These are phyloP conservation scores for Poecilia wingei DNA, from an alignment of 2,797 vertebrate genomes.

Conservation along the genomic window DNA sequence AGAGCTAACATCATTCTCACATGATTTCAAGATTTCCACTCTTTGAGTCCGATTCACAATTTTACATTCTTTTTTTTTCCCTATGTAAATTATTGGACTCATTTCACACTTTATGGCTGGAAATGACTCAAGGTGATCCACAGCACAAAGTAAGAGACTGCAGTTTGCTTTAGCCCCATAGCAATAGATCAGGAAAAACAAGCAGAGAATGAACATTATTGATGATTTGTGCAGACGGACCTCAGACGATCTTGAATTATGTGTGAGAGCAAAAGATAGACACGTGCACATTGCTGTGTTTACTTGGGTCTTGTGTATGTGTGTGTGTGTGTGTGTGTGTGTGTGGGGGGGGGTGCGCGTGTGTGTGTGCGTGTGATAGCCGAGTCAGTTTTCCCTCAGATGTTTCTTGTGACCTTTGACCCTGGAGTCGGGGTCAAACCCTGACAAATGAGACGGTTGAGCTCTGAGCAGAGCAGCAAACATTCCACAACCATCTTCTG, in stretches of 20 bases:
- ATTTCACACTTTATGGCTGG: slow-evolving; percentile 18
- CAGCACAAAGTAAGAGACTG: slow-evolving; percentile 35
- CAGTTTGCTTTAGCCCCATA: slow-evolving; percentile 40
- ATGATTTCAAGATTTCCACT: slow-evolving; percentile 23
- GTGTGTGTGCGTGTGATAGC: slow-evolving; percentile 34
- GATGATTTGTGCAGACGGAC: slow-evolving; percentile 53
- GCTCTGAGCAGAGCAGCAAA: slow-evolving; percentile 70
- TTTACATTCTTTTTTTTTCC: not conserved
- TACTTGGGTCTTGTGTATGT: slow-evolving; percentile 11
- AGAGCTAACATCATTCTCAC: slow-evolving; percentile 14
- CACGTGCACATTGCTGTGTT: slow-evolving; percentile 54
- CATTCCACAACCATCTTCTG: slow-evolving; percentile 77
- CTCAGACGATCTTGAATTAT: slow-evolving; percentile 40
- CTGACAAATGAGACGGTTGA: slow-evolving; percentile 77
- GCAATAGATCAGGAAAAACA: slow-evolving; percentile 56
- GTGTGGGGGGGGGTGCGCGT: too few relatives aligned
- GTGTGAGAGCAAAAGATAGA: slow-evolving; percentile 40
- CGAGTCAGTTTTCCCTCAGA: slow-evolving; percentile 59
- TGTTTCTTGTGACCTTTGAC: slow-evolving; percentile 72
- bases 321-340: slow-evolving; percentile 3
- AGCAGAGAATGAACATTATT: slow-evolving; percentile 49
- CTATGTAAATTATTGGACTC: not conserved
- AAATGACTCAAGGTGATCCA: slow-evolving; percentile 40
- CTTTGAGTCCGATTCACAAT: slow-evolving; percentile 16
- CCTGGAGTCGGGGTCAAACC: slow-evolving; percentile 65